Percentiles rank a stretch among this genome's conserved stretches.
These are phyloP conservation scores for Dromaius novaehollandiae DNA, from an alignment of 2,113 vertebrate species.

Conservation along the genomic window DNA sequence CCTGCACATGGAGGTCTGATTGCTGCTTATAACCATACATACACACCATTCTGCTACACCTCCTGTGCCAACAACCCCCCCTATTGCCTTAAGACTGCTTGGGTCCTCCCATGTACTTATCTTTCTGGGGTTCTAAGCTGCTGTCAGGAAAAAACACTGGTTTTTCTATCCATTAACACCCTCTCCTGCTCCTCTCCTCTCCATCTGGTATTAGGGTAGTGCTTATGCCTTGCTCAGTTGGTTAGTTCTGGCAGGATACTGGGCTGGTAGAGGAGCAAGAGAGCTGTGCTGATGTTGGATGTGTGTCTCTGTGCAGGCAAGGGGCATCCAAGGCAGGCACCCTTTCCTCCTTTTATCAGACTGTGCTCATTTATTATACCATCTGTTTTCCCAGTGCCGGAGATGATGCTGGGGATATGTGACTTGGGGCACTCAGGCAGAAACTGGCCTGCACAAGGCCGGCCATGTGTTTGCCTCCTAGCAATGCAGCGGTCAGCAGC, in stretches of 20 bases:
- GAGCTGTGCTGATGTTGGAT: background rate
- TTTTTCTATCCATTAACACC: background rate
- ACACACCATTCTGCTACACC: background rate
- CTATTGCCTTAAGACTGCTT: background rate
- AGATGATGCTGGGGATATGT: conserved; percentile 71
- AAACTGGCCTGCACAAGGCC: conserved; percentile 73
- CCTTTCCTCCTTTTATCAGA: conserved; percentile 54
- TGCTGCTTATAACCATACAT: background rate
- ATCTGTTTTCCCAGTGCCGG: conserved; percentile 74
- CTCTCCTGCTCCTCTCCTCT: background rate
- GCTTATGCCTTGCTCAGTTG: background rate
- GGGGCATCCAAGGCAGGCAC: conserved; percentile 40
- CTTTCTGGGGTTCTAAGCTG: background rate
- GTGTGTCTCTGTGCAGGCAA: background rate
- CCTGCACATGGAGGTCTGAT: background rate
- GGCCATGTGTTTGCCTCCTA: conserved; percentile 73
- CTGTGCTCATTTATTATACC: conserved; percentile 62
- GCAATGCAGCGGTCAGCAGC: conserved; percentile 74
- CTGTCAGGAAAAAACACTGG: background rate
- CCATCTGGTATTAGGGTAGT: background rate
- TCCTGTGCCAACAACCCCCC: background rate
- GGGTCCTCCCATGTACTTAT: background rate
- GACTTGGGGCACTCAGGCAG: conserved; percentile 72
- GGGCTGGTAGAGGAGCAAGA: background rate
- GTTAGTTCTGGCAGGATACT: background rate